These are phyloP conservation scores for Vimba vimba DNA, from an alignment of 2,113 vertebrate species.

Conservation along the genomic window DNA sequence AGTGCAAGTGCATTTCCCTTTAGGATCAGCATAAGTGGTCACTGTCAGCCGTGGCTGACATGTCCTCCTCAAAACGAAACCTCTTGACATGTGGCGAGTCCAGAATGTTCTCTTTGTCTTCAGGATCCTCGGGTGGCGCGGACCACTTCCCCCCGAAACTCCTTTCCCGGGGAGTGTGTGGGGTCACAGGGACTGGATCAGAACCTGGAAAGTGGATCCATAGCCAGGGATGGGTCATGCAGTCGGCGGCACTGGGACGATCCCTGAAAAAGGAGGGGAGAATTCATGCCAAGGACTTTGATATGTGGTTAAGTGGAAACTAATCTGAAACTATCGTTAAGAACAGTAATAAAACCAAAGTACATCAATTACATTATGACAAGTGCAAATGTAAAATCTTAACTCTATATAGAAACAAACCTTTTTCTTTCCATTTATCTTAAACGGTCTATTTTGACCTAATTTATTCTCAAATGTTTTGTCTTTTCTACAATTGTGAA, in stretches of 20 bases:
- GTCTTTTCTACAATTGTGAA: background rate
- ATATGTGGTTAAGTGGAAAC: background rate
- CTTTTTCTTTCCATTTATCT: background rate
- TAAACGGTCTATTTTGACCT: background rate
- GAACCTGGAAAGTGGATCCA: constrained; percentile 74
- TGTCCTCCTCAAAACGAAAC: constrained; percentile 85
- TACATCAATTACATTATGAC: background rate
- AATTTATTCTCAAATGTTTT: background rate
- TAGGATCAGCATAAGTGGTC: constrained; percentile 59
- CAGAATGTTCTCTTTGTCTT: constrained; percentile 93
- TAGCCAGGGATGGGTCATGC: constrained; percentile 90
- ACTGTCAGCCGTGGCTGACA: constrained; percentile 59
- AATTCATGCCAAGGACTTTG: background rate
- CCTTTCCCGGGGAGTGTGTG: constrained; percentile 72
- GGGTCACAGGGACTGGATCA: constrained; percentile 65
- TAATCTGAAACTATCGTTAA: background rate
- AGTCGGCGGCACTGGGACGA: constrained; percentile 86
- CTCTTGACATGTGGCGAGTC: constrained; percentile 84
- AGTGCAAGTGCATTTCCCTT: background rate
- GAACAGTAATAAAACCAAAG: background rate
- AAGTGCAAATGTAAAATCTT: background rate
- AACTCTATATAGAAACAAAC: background rate
- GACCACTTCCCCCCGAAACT: constrained; percentile 73
- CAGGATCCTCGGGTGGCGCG: constrained; percentile 75
- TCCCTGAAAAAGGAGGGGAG: constrained; percentile 74